These are phyloP conservation scores for Adelges cooleyi DNA, from an alignment of 1,140 invertebrate genomes.

Conservation along the genomic window DNA sequence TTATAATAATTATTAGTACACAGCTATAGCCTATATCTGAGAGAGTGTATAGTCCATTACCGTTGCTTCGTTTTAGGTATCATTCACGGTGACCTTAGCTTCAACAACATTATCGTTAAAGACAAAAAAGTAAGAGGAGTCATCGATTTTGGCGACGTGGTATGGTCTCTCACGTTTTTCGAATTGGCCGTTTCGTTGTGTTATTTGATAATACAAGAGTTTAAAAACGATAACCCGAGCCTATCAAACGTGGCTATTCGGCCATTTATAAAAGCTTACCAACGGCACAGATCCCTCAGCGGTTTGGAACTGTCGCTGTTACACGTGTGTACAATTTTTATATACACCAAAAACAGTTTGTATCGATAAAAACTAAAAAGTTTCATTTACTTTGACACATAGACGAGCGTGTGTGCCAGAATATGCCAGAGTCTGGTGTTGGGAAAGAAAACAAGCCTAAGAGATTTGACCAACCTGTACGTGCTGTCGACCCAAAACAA, in stretches of 20 bases:
- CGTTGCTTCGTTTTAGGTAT: slow-evolving; percentile 6
- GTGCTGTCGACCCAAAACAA: background rate
- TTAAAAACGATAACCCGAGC: background rate
- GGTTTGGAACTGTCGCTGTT: background rate
- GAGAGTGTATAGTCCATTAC: too few species aligned
- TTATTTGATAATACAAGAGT: slow-evolving; percentile 1
- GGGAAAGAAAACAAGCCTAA: slow-evolving; percentile 5
- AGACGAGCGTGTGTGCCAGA: slow-evolving; percentile 8
- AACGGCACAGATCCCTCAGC: background rate
- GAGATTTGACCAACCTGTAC: slow-evolving; percentile 13
- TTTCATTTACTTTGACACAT: too few species aligned
- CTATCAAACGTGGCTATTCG: background rate
- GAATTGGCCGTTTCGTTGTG: slow-evolving; percentile 5
- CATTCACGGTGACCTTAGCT: slow-evolving; percentile 9
- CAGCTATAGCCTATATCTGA: too few species aligned
- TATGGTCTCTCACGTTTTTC: slow-evolving; percentile 8
- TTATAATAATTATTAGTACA: too few species aligned
- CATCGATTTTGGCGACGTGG: slow-evolving; percentile 9
- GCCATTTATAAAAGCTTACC: slow-evolving; percentile 7
- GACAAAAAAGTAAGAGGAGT: background rate
- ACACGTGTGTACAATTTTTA: slow-evolving; percentile 5
- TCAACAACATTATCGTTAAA: slow-evolving; percentile 13
- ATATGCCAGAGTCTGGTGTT: slow-evolving; percentile 15
- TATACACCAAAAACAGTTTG: too few species aligned
- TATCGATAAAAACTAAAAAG: too few species aligned